phyloP scores from a whole-genome alignment of 1,140 invertebrate genomes.

The Bombus impatiens region DNA sequence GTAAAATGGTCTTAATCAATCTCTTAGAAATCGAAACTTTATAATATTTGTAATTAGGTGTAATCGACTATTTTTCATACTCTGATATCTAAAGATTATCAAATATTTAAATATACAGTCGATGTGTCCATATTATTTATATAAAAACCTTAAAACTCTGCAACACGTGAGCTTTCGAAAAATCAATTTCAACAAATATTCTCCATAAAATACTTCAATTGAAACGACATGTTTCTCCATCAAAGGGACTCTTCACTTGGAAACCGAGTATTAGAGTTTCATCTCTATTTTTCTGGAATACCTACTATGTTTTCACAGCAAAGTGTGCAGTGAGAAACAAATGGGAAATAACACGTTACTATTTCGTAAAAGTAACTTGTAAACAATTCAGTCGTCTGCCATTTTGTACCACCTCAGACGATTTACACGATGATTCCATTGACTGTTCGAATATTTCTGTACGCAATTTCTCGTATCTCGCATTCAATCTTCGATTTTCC shows the following conservation, averaged over 20 bases:
- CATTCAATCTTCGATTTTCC: constrained; percentile 39
- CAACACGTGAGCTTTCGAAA: too few relatives aligned
- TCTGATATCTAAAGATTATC: too few relatives aligned
- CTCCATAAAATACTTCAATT: too few relatives aligned
- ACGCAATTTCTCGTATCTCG: not conserved
- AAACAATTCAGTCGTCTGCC: constrained; percentile 7
- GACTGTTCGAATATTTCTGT: constrained; percentile 15
- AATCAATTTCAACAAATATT: not conserved
- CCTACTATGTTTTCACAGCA: not conserved
- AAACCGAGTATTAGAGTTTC: not conserved
- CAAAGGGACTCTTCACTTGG: too few relatives aligned
- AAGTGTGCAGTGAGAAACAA: not conserved
- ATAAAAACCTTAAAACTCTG: too few relatives aligned
- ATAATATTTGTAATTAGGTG: not conserved
- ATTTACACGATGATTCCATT: constrained; percentile 41
- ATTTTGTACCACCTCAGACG: not conserved
- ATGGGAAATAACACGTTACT: not conserved
- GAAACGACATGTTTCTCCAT: not conserved
- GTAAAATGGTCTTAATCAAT: not conserved
- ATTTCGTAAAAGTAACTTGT: not conserved
- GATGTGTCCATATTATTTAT: too few relatives aligned
- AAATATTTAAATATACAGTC: too few relatives aligned
- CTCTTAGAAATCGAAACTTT: not conserved
- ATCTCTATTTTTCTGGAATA: not conserved
- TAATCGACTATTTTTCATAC: too few relatives aligned